Evolutionary conservation across 2,888 invertebrate species (phyloP), one percentile per base, ranked within the genome.

Genomic region (Acrocera orbiculus): DNA sequence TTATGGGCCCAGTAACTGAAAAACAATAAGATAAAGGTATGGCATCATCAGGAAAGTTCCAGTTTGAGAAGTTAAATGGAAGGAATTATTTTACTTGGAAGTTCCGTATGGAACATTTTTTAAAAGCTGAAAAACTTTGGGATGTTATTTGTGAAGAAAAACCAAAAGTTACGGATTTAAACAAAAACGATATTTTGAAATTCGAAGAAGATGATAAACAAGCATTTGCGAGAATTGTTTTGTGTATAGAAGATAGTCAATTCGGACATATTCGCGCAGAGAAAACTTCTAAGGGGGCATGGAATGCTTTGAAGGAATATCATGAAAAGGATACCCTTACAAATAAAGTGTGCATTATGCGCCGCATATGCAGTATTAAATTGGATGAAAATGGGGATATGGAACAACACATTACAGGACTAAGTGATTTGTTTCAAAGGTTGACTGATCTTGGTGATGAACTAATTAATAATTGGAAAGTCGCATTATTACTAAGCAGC

Each of bases 341-440:
- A 6, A 41, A 40, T 20, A 36, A 35, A 22, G 42, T 42, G 4
- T 19, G 30, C 10, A 25, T 44, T n/a, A 27, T 44, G 32, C 38
- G 42, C 6, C 15, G 27, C 14, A 38, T 42, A 25, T 40, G 39
- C 19, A 6, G 30, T 7, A 26, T 38, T 34, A 38, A 39, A 19
- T 9, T 39, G n/a, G 32, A 36, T 6, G 42, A 42, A 9, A 38
- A 36, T 16, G 40, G 38, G 7, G 36, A 43, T 30, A 36, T 35
- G 11, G 32, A 34, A 22, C 23, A 9, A 7, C 41, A 43, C 26
- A 29, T 42, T 4, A 35, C 30, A 11, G 17, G 25, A 28, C 37
- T 44, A 31, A 27, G 31, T 2, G 40, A 41, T n/a, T 29, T 35
- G 22, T 38, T 32, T 27, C 17, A 13, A 35, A 30, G 31, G 10